Evolutionary conservation across 2,113 vertebrate genomes (phyloP), one percentile per base, ranked within the genome.

Genomic region (Atlantisia rogersi): DNA sequence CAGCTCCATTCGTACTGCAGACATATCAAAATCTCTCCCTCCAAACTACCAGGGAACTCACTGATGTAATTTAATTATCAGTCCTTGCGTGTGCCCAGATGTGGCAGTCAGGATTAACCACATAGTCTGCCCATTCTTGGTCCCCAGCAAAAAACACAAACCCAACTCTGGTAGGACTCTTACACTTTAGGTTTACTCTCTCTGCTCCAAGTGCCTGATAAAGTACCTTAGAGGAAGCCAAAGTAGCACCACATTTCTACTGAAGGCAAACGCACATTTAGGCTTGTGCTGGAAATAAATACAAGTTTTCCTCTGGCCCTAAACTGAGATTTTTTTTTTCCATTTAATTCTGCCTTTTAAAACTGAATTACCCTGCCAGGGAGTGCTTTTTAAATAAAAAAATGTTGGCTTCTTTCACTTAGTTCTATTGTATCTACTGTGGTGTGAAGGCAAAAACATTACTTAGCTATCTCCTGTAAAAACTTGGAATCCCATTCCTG

Each of bases 351-450:
- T 69, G 26, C 28, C 25, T 37, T 77, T 88, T 50, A 0, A 85
- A 85, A 78, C 86, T 62, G 15, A 29, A 73, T 82, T 82, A 68
- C 52, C 60, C 68, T 83, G 40, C 29, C 78, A 91, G 37, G 24
- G 17, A 92, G 71, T 65, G 48, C 37, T 90, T 78, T 92, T 65
- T 78, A 94, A 80, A 93, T 10, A 65, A 63, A 87, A 90, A 95
- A 70, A 59, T 77, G 69, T 48, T 87, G 25, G 62, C 77, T 94
- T 92, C 59, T 91, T 68, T 86, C 83, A 56, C 52, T 82, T 80
- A 73, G 31, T 31, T 90, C 75, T 90, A 52, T 20, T 82, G 20
- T 85, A 91, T 58, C 78, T 79, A 52, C 75, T 44, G 73, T 58
- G 39, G 35, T 75, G 82, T 65, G 59, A 88, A 94, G 59, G 68